A percentile compares a stretch with the other conserved stretches of the same genome.
Evolutionary conservation across 2,888 invertebrate genomes (phyloP).

Genomic region (Leucophora obtusa): DNA sequence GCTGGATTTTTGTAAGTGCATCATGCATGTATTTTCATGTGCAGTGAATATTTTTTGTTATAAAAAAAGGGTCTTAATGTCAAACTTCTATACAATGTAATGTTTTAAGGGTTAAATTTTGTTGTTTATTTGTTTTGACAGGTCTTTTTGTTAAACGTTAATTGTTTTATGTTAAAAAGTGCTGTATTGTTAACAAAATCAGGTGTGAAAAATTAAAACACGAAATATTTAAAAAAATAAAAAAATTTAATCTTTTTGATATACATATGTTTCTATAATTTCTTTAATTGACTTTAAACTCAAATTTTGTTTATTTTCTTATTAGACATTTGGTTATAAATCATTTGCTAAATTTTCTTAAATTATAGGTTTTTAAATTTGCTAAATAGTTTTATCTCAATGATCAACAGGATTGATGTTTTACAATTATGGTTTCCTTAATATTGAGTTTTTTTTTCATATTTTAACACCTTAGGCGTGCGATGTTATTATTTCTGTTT

Average conservation of each 20-base stretch:
- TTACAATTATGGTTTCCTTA: constrained; percentile 31
- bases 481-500: constrained; percentile 53
- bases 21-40: not conserved
- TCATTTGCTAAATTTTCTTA: constrained; percentile 67
- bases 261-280: constrained; percentile 18
- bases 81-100: constrained; percentile 40
- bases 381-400: constrained; percentile 56
- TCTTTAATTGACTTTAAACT: not conserved
- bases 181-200: constrained; percentile 45
- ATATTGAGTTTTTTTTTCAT: constrained; percentile 26
- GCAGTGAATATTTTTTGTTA: constrained; percentile 19
- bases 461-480: constrained; percentile 74
- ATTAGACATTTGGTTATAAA: constrained; percentile 25
- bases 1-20: constrained; percentile 2
- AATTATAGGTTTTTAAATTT: constrained; percentile 71
- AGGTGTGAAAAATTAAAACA: constrained; percentile 55
- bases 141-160: constrained; percentile 53
- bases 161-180: constrained; percentile 44
- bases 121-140: constrained; percentile 68
- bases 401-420: constrained; percentile 18
- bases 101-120: constrained; percentile 32
- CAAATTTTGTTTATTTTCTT: not conserved
- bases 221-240: not conserved
- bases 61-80: constrained; percentile 37
- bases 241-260: constrained; percentile 1